Evolutionary conservation across 2,113 vertebrate species (phyloP), one percentile per base, ranked within the genome.

Genomic region (Dascyllus trimaculatus): DNA sequence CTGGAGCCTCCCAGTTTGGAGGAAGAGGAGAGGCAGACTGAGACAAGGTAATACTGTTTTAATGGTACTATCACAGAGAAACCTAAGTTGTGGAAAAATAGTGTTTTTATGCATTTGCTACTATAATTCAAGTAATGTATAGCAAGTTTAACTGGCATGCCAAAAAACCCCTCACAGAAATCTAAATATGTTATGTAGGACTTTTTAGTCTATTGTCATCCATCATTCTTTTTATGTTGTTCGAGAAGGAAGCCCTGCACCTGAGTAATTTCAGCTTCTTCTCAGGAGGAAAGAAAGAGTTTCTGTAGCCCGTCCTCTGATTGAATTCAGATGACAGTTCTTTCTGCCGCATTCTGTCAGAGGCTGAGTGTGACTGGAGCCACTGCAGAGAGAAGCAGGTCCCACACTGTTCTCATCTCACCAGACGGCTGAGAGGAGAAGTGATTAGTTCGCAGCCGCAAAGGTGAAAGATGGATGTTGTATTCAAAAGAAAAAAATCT

Each of bases 331-430:
- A 88, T 88, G 87, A 83, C 81, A 86, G 74, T 81, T 85, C 67
- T 68, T 87, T 89, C 60, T 90, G 85, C 89, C 81, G 85, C 91
- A 93, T 92, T 93, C 89, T 93, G 88, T 90, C 87, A 87, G 81
- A 90, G 63, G 22, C 82, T 4, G 54, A 74, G 53, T 82, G 77
- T 52, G 87, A 87, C 63, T 78, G 51, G 76, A 84, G 90, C 60
- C 85, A 81, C 91, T 92, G 93, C 91, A 87, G 89, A 85, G 81
- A 67, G 68, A 40, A 73, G 83, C 84, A 58, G 85, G 79, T 85
- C 65, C 74, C 67, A 73, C 58, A 18, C 77, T 76, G 66, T 49
- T 86, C 85, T 75, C 71, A 53, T 82, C 82, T 58, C 85, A 53
- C 62, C 74, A 81, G 71, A 86, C 14, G 52, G 38, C 17, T 73